Conservation (phyloP, 2,797 vertebrate species). For the Anguilla pacifica region DNA sequence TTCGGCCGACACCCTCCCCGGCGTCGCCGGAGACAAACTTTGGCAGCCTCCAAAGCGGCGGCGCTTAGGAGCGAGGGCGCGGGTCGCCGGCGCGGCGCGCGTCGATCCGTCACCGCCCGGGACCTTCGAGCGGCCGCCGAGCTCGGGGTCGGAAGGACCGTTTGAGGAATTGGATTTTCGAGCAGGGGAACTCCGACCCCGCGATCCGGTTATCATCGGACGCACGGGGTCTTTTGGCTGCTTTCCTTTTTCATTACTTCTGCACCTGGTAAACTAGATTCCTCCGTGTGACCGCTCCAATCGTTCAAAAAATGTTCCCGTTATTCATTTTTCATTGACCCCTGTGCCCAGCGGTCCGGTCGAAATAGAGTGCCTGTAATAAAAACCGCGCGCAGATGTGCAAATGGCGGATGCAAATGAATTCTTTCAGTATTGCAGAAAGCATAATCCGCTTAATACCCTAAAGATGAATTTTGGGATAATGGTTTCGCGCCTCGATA, state of each 20-base stretch:
- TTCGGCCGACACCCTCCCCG: constrained; percentile 20
- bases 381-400: constrained; percentile 6
- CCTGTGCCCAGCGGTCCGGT: neutral
- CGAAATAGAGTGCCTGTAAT: constrained; percentile 5
- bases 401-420: neutral
- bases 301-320: neutral
- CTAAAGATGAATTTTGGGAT: constrained; percentile 21
- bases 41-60: constrained; percentile 10
- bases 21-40: constrained; percentile 18
- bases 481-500: constrained; percentile 15
- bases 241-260: constrained; percentile 16
- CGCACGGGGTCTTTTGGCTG: neutral
- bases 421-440: constrained; percentile 4
- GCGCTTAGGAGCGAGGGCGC: neutral
- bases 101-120: neutral
- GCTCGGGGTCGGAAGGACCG: constrained; percentile 9
- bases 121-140: neutral
- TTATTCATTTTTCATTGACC: constrained; percentile 24
- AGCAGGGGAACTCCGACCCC: neutral
- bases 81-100: neutral
- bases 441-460: constrained; percentile 18
- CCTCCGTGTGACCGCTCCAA: constrained; percentile 1
- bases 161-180: constrained; percentile 22
- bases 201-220: constrained; percentile 16
- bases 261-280: constrained; percentile 14